Conservation (phyloP, 2,888 invertebrate species). For the Thymelicus acteon region DNA sequence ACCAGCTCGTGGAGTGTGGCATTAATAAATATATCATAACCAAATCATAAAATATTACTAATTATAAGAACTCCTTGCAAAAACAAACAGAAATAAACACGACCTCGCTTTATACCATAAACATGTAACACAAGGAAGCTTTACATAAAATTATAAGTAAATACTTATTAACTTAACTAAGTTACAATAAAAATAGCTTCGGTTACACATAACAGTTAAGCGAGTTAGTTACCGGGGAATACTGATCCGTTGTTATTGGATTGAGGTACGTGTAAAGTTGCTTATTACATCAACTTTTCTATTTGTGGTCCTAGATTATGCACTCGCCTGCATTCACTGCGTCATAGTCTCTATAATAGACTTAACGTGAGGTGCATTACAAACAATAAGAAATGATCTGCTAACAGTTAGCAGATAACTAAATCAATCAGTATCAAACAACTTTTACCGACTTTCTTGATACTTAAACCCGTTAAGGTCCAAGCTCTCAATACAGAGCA, state of each 20-base stretch:
- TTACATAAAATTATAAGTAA: not conserved
- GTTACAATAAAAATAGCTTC: conserved; percentile 17
- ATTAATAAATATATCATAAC: too few relatives aligned
- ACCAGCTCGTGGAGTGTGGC: too few relatives aligned
- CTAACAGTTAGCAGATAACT: too few relatives aligned
- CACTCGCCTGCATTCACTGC: not conserved
- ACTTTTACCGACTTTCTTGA: not conserved
- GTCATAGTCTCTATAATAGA: conserved; percentile 1
- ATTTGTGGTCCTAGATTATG: conserved; percentile 13
- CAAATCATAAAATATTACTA: too few relatives aligned
- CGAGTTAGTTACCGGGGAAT: conserved; percentile 8
- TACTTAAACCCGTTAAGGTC: too few relatives aligned
- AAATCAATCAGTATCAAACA: not conserved
- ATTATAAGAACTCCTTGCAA: too few relatives aligned
- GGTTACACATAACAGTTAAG: conserved; percentile 17
- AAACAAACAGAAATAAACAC: too few relatives aligned
- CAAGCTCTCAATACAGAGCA: too few relatives aligned
- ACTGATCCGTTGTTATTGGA: conserved; percentile 25
- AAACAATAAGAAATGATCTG: not conserved
- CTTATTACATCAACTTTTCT: conserved; percentile 10
- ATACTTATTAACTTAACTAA: not conserved
- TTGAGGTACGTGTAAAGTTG: conserved; percentile 4
- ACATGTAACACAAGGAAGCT: not conserved
- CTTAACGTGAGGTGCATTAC: not conserved
- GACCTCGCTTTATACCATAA: too few relatives aligned